A percentile compares a stretch with the other conserved stretches of the same genome.
Conservation (phyloP, 2,113 vertebrate species). For the Chlorodrepanis virens region DNA sequence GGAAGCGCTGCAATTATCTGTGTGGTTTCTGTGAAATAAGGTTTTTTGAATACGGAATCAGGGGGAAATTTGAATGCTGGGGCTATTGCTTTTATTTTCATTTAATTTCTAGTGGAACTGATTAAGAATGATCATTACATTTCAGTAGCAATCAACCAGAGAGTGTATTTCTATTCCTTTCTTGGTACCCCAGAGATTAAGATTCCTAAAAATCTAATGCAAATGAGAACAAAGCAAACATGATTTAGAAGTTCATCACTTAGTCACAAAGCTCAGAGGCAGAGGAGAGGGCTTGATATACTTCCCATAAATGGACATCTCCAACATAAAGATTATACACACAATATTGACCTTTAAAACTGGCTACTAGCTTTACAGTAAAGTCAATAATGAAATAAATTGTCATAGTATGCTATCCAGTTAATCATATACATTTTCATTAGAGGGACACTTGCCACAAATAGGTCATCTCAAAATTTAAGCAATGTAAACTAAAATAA, state of each 20-base stretch:
- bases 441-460: background rate
- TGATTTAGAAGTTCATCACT: background rate
- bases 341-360: conserved; percentile 31
- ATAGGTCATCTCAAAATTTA: background rate
- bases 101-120: conserved; percentile 45
- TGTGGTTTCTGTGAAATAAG: conserved; percentile 1
- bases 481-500: background rate
- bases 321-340: conserved; percentile 1
- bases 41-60: background rate
- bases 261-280: conserved; percentile 1
- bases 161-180: background rate
- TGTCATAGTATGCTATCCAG: background rate
- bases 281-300: background rate
- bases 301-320: background rate
- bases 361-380: background rate
- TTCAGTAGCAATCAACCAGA: conserved; percentile 23
- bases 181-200: conserved; percentile 17
- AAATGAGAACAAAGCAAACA: conserved; percentile 40
- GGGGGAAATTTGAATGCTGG: background rate
- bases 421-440: background rate
- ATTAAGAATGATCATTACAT: conserved; percentile 38
- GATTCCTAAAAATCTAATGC: conserved; percentile 34
- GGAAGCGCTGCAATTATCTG: conserved; percentile 22
- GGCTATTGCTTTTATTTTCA: conserved; percentile 9
- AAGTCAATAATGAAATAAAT: conserved; percentile 35